These are phyloP conservation scores for Lasioglossum morio DNA, from an alignment of 2,888 invertebrate genomes.

Conservation along the genomic window DNA sequence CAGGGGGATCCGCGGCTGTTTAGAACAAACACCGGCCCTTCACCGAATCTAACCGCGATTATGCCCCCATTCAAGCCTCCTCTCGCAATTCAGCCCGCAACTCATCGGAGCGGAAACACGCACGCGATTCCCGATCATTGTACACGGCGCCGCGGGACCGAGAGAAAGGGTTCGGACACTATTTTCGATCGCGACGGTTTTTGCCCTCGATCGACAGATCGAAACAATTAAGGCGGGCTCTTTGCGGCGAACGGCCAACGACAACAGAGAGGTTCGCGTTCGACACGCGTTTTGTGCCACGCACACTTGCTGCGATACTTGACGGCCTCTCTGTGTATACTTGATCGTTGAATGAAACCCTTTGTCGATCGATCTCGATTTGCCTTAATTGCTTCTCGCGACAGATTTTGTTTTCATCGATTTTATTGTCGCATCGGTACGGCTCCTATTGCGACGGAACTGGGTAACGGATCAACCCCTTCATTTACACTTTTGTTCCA, in stretches of 20 bases:
- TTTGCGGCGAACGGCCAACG: background rate
- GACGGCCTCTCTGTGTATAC: background rate
- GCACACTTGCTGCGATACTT: background rate
- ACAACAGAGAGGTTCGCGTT: background rate
- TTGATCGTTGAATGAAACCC: background rate
- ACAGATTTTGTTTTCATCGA: background rate
- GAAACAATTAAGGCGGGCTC: slow-evolving; percentile 38
- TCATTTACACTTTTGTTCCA: background rate
- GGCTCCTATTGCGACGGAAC: background rate
- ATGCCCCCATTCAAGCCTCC: slow-evolving; percentile 27
- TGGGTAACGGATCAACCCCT: background rate
- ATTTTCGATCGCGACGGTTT: background rate
- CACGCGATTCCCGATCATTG: slow-evolving; percentile 54
- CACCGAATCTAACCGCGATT: slow-evolving; percentile 19
- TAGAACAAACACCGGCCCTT: slow-evolving; percentile 42
- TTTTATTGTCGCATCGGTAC: background rate
- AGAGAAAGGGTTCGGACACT: slow-evolving; percentile 35
- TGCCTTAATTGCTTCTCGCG: background rate
- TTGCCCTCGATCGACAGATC: slow-evolving; percentile 26
- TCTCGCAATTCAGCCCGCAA: background rate
- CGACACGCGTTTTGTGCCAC: background rate
- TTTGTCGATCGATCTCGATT: background rate
- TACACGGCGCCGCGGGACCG: background rate
- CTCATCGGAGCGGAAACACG: slow-evolving; percentile 36
- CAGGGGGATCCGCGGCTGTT: slow-evolving; percentile 18